A percentile compares a stretch with the other conserved stretches of the same genome.
phyloP scores from a whole-genome alignment of 2,888 invertebrate genomes.

The Drosophila paracracens region DNA sequence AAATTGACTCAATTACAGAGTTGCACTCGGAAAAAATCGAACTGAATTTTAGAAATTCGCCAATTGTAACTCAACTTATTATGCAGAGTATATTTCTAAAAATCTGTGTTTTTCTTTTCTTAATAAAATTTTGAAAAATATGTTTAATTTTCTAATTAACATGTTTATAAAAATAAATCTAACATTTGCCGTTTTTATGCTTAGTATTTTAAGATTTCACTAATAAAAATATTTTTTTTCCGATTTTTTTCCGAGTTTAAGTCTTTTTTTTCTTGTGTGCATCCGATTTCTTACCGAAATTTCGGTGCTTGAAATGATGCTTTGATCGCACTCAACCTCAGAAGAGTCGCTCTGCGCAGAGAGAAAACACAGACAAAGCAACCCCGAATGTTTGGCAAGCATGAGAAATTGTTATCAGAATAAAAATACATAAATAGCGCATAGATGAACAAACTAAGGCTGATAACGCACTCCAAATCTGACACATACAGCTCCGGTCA shows the following conservation, averaged over 20 bases:
- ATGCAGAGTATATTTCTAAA: background rate
- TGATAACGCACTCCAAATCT: constrained; percentile 52
- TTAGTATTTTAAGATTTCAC: too few species aligned
- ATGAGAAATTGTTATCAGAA: constrained; percentile 61
- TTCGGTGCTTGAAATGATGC: constrained; percentile 88
- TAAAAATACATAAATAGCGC: constrained; percentile 30
- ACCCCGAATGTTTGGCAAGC: constrained; percentile 47
- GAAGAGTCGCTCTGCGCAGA: constrained; percentile 87
- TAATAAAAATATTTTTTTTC: too few species aligned
- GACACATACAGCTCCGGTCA: constrained; percentile 20
- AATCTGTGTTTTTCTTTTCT: background rate
- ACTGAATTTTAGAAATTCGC: background rate
- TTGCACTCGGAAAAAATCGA: background rate
- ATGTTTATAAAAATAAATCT: too few species aligned
- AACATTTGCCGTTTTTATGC: too few species aligned
- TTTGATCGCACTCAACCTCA: constrained; percentile 88
- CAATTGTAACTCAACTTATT: background rate
- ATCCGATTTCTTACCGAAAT: constrained; percentile 86
- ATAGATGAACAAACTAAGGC: constrained; percentile 42
- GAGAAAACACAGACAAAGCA: constrained; percentile 19
- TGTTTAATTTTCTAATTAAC: too few species aligned
- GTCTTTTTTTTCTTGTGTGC: background rate
- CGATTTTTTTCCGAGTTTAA: background rate
- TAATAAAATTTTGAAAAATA: background rate
- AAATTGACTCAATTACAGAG: background rate